Percentiles rank a stretch among this genome's conserved stretches.
These are phyloP conservation scores for Helarctos malayanus DNA, from an alignment of 2,797 vertebrate genomes.

Conservation along the genomic window DNA sequence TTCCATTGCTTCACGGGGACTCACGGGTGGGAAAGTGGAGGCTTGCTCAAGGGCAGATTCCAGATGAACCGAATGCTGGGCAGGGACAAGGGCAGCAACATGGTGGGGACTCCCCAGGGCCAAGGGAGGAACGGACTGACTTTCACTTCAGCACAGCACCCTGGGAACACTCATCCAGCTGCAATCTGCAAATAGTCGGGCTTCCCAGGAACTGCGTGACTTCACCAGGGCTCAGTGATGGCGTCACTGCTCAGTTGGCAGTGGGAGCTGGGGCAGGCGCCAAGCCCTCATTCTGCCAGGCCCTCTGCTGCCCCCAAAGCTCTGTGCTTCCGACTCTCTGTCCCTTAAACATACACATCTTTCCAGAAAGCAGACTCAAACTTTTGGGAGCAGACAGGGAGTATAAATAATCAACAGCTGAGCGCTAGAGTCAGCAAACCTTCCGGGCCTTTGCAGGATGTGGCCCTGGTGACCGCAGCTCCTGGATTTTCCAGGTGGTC, in stretches of 20 bases:
- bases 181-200: not conserved
- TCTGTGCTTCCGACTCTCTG: not conserved
- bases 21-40: not conserved
- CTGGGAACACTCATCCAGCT: not conserved
- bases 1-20: not conserved
- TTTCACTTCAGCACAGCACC: not conserved
- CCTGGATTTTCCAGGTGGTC: not conserved
- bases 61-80: not conserved
- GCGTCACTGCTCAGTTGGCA: not conserved
- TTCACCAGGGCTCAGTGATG: not conserved
- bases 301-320: not conserved
- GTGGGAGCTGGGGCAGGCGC: not conserved
- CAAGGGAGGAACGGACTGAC: not conserved
- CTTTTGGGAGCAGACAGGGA: not conserved
- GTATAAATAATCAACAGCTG: not conserved
- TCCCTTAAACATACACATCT: not conserved
- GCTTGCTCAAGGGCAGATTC: not conserved
- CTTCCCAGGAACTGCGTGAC: not conserved
- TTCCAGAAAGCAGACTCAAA: slow-evolving; percentile 2
- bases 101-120: not conserved
- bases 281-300: fast-evolving
- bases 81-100: fast-evolving
- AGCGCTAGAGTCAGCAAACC: fast-evolving
- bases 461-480: not conserved
- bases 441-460: not conserved